phyloP scores from a whole-genome alignment of 1,140 invertebrate genomes.

The Maniola jurtina region DNA sequence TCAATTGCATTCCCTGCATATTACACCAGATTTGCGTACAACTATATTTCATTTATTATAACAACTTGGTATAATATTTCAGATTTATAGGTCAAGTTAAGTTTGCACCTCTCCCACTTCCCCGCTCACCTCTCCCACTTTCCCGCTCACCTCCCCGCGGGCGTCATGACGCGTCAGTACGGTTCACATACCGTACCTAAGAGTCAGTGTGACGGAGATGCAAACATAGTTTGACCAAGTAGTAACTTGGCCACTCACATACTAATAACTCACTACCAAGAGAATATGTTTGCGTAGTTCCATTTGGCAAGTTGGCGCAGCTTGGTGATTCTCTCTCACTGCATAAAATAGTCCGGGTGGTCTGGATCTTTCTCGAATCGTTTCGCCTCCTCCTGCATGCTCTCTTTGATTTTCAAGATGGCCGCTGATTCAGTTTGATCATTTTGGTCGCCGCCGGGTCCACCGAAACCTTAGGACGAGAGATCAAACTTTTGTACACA shows the following conservation, averaged over 20 bases:
- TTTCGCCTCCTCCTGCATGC: conserved; percentile 99
- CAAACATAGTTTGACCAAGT: no score
- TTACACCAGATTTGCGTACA: no score
- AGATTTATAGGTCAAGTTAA: no score
- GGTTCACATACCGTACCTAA: conserved; percentile 2
- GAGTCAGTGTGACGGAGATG: no score
- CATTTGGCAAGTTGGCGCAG: conserved; percentile 32
- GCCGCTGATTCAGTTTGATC: conserved; percentile 99
- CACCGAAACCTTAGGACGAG: conserved; percentile 68
- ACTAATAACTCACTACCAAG: not conserved
- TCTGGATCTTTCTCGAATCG: conserved; percentile 99
- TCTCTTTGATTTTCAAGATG: conserved; percentile 99
- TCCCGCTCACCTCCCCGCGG: no score
- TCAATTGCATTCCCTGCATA: no score
- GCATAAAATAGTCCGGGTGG: conserved; percentile 97
- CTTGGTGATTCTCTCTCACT: conserved; percentile 76
- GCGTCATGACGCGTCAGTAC: no score
- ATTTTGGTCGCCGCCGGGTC: conserved; percentile 82
- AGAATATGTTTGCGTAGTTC: conserved; percentile 13
- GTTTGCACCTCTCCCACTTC: no score
- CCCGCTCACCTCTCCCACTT: no score
- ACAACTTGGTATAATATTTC: no score
- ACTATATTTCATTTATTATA: no score
- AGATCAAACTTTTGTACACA: conserved; percentile 42
- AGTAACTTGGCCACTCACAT: not conserved